Conservation (phyloP, 2,888 invertebrate genomes). For the Melanophora roralis region DNA sequence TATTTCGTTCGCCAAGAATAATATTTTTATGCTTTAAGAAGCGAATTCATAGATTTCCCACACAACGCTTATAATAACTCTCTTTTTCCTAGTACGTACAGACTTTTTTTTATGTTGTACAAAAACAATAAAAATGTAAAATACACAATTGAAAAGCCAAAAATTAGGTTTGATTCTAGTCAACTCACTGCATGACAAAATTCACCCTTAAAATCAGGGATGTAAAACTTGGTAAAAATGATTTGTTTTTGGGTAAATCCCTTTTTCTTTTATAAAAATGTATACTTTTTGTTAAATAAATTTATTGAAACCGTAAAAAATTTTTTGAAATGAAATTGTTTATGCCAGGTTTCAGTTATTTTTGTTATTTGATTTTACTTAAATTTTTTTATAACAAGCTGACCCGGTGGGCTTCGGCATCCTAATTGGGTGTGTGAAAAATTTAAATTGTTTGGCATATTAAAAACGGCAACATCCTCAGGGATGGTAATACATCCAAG, state of each 20-base stretch:
- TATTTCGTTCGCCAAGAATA: neutral
- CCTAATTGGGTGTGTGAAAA: too few relatives aligned
- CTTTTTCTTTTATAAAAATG: neutral
- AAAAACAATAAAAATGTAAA: neutral
- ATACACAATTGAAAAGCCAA: slow-evolving; percentile 43
- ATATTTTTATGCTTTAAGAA: neutral
- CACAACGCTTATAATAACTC: neutral
- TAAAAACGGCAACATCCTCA: too few relatives aligned
- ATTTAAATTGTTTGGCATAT: too few relatives aligned
- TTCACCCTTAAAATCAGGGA: slow-evolving; percentile 22
- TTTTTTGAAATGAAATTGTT: too few relatives aligned
- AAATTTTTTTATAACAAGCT: neutral
- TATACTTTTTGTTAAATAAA: neutral
- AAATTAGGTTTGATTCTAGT: slow-evolving; percentile 40
- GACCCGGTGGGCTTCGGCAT: too few relatives aligned
- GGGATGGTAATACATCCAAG: too few relatives aligned
- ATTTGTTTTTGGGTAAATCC: too few relatives aligned
- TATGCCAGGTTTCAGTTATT: neutral
- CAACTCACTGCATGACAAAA: neutral
- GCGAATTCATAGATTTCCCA: slow-evolving; percentile 14
- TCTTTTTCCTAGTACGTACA: neutral
- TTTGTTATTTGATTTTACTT: neutral
- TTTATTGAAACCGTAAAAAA: too few relatives aligned
- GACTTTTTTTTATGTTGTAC: slow-evolving; percentile 5
- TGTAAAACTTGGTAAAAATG: too few relatives aligned